phyloP scores from a whole-genome alignment of 2,888 invertebrate genomes.

The Lordiphosa fenestrarum region DNA sequence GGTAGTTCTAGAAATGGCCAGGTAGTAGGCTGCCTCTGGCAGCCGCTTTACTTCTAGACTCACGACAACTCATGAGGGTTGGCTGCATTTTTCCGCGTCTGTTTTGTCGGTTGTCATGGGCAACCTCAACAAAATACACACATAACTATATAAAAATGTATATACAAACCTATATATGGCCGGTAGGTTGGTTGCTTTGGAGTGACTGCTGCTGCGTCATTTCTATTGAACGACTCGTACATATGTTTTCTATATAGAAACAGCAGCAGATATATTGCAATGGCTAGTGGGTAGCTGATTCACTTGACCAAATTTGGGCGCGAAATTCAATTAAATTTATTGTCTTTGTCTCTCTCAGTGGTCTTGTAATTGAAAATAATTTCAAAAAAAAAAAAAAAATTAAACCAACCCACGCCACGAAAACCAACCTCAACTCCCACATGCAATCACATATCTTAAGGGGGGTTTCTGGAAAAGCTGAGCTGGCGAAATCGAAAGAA shows the following conservation, averaged over 20 bases:
- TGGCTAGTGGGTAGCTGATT: conserved; percentile 37
- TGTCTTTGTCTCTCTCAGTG: background rate
- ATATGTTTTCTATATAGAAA: conserved; percentile 19
- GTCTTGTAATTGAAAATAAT: conserved; percentile 33
- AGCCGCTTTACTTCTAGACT: conserved; percentile 15
- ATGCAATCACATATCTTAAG: background rate
- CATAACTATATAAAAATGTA: no score
- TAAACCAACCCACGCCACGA: background rate
- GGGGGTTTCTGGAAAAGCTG: background rate
- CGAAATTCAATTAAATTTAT: conserved; percentile 62
- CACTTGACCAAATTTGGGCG: conserved; percentile 61
- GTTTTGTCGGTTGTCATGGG: conserved; percentile 55
- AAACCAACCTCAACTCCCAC: conserved; percentile 4
- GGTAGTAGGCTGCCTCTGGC: conserved; percentile 12
- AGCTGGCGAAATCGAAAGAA: conserved; percentile 13
- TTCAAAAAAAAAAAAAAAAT: conserved; percentile 5
- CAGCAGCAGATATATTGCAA: conserved; percentile 42
- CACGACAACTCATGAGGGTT: conserved; percentile 41
- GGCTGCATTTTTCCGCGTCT: conserved; percentile 34
- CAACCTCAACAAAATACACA: conserved; percentile 38
- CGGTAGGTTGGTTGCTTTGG: conserved; percentile 8
- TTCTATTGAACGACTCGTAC: conserved; percentile 12
- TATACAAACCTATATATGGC: conserved; percentile 17
- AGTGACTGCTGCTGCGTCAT: conserved; percentile 45
- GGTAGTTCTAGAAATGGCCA: conserved; percentile 1